These are phyloP conservation scores for Xiphias gladius DNA, from an alignment of 2,113 vertebrate genomes.

Conservation along the genomic window DNA sequence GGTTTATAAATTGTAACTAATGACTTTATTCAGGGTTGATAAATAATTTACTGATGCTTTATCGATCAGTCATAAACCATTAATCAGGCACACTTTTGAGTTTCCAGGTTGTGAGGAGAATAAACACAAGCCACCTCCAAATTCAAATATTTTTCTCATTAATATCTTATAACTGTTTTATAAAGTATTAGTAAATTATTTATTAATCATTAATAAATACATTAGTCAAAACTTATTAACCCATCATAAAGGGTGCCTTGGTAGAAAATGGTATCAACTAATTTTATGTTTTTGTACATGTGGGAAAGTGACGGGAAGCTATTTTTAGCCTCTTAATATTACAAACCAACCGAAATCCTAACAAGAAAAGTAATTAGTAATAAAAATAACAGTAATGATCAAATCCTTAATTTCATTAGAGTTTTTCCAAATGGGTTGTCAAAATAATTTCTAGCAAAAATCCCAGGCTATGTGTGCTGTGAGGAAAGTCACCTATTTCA, in stretches of 20 bases:
- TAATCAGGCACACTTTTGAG: background rate
- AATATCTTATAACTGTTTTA: background rate
- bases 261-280: background rate
- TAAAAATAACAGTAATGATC: background rate
- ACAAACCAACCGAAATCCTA: background rate
- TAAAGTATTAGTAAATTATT: background rate
- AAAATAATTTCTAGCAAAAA: background rate
- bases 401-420: background rate
- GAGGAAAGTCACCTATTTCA: no score
- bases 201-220: background rate
- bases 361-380: background rate
- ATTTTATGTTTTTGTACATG: background rate
- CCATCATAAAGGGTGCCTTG: no score
- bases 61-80: background rate
- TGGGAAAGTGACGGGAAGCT: background rate
- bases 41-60: background rate
- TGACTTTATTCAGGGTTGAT: background rate
- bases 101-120: background rate
- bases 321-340: background rate
- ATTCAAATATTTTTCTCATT: background rate
- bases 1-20: no score
- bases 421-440: background rate
- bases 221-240: background rate
- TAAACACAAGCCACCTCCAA: background rate
- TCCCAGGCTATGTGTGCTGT: no score